A percentile compares a stretch with the other conserved stretches of the same genome.
These are phyloP conservation scores for Micropoecilia bifurca DNA, from an alignment of 2,797 vertebrate species.

Conservation along the genomic window DNA sequence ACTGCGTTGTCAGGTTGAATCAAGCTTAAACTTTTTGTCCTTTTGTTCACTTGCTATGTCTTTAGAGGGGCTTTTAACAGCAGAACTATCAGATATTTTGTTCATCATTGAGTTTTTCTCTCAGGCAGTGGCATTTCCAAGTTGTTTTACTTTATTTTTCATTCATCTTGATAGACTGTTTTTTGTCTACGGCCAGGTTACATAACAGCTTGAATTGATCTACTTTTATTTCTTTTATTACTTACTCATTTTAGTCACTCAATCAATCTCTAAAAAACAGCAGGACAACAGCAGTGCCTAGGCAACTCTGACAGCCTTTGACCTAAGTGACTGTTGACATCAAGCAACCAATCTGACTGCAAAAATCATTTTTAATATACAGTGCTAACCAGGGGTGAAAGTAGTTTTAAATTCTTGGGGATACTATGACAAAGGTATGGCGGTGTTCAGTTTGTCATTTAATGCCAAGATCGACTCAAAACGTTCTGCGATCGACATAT, in stretches of 20 bases:
- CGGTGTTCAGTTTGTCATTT: too few species aligned
- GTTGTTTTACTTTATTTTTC: conserved; percentile 20
- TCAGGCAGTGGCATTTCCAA: conserved; percentile 27
- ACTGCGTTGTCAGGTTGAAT: neutral
- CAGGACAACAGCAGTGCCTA: neutral
- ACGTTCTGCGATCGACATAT: too few species aligned
- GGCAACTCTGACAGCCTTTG: neutral
- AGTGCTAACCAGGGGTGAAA: too few species aligned
- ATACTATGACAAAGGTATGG: too few species aligned
- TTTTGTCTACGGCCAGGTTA: conserved; percentile 17
- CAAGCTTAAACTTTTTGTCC: too few species aligned
- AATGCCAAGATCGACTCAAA: too few species aligned
- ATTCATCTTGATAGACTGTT: conserved; percentile 35
- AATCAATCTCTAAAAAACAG: conserved; percentile 25
- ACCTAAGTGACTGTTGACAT: neutral
- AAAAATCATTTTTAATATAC: neutral
- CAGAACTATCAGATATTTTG: neutral
- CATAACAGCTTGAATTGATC: conserved; percentile 33
- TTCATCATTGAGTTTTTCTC: neutral
- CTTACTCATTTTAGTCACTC: conserved; percentile 20
- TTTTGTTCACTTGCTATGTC: neutral
- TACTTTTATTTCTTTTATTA: conserved; percentile 31
- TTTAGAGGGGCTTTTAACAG: neutral
- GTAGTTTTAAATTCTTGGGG: too few species aligned
- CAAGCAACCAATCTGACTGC: neutral